Evolutionary conservation across 2,888 invertebrate genomes (phyloP).

Genomic region (Amaurobius ferox): DNA sequence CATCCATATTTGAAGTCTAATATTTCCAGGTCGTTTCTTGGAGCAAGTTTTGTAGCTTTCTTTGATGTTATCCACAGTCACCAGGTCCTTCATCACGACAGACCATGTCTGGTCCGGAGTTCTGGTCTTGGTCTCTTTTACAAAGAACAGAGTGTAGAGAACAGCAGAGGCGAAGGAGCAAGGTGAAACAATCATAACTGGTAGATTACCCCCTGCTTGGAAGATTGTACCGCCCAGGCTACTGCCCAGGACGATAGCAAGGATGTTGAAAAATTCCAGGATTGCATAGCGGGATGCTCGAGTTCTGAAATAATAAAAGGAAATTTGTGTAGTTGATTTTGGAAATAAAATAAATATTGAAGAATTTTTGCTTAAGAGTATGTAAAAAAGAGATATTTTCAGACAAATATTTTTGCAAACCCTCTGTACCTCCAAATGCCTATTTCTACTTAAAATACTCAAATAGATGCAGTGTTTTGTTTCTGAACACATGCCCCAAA

Average conservation of each 20-base stretch:
- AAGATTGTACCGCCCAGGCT: slow-evolving; percentile 26
- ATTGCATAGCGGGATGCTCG: slow-evolving; percentile 27
- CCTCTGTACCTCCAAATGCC: too few relatives aligned
- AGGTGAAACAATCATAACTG: slow-evolving; percentile 16
- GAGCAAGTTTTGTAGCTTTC: slow-evolving; percentile 28
- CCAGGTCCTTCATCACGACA: slow-evolving; percentile 15
- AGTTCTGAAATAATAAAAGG: slow-evolving; percentile 1
- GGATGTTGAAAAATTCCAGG: slow-evolving; percentile 20
- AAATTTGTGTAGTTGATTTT: too few relatives aligned
- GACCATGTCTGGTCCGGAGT: not conserved
- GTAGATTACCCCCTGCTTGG: not conserved
- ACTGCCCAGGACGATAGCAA: slow-evolving; percentile 24
- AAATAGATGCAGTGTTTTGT: too few relatives aligned
- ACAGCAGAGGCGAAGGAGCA: not conserved
- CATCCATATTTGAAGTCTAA: slow-evolving; percentile 34
- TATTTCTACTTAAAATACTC: too few relatives aligned
- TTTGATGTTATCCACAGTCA: slow-evolving; percentile 38
- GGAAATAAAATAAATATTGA: too few relatives aligned
- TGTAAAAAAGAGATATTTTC: too few relatives aligned
- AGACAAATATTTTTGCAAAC: too few relatives aligned
- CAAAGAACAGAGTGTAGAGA: slow-evolving; percentile 3
- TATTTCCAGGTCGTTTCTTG: slow-evolving; percentile 17
- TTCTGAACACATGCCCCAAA: too few relatives aligned
- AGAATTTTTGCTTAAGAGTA: too few relatives aligned
- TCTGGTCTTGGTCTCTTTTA: slow-evolving; percentile 22